Evolutionary conservation across 2,797 vertebrate species (phyloP).

Genomic region (Rhinoraja longicauda): DNA sequence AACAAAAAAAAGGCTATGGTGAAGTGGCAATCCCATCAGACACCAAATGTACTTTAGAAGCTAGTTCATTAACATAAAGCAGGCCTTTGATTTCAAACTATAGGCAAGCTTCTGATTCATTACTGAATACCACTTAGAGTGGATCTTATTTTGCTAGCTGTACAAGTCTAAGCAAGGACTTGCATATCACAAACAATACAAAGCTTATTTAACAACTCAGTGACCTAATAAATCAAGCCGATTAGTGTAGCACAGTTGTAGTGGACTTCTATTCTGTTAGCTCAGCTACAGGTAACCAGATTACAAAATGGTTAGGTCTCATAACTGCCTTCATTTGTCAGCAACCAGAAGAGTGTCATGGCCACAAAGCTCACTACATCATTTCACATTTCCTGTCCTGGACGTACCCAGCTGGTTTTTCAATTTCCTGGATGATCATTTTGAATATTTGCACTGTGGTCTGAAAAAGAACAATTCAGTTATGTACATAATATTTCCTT

Average conservation of each 20-base stretch:
- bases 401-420: slow-evolving; percentile 63
- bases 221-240: background rate
- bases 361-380: slow-evolving; percentile 49
- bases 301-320: background rate
- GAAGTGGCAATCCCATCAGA: background rate
- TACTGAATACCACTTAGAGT: no score
- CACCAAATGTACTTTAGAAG: slow-evolving; percentile 18
- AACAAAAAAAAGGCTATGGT: background rate
- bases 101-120: background rate
- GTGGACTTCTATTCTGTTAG: background rate
- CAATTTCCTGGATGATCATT: slow-evolving; percentile 65
- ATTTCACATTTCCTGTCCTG: slow-evolving; percentile 65
- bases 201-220: background rate
- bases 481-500: background rate
- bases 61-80: background rate
- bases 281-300: background rate
- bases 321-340: background rate
- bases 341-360: background rate
- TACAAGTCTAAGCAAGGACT: background rate
- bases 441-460: slow-evolving; percentile 65
- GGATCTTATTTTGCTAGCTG: background rate
- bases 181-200: background rate
- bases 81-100: background rate
- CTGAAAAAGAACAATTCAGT: slow-evolving; percentile 42
- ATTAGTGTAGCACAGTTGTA: background rate